Base-by-base conservation (phyloP, 2,113 vertebrate species). In the Zosterops pallidus region DNA sequence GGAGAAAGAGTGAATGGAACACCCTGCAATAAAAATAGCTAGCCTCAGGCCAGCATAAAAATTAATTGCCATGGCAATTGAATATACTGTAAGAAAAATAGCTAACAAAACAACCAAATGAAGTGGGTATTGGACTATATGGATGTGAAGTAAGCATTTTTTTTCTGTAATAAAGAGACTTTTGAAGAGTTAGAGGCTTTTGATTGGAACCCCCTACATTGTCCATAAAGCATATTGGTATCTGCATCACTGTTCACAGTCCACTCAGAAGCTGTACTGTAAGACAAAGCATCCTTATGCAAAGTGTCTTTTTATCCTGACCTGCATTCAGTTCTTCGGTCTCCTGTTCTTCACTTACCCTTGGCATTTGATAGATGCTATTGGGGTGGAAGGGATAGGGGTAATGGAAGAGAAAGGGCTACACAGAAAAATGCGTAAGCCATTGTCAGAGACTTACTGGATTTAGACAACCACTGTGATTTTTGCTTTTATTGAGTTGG, bases 21-120 rank as follows among this genome's bases (percentile, higher is more conserved):
- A 88, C 29, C 37, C 37, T 84, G 71, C 52, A 89, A 86, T 84
- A 92, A 88, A 93, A 95, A 90, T 68, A 93, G 37, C 65, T 89
- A 88, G 78, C 88, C 82, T 72, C 67, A 31, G 62, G 86, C 91
- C 83, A 92, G 68, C 79, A 81, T 89, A 91, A 96, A 96, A 94
- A 83, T 52, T 75, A 42, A 86, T 80, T 78, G 33, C 72, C 37
- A 23, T 82, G 62, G 47, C 62, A 82, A 67, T 64, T 72, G 71
- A 72, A 86, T 64, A 76, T 42, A 53, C 60, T 77, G 29, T 47
- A 76, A 81, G 78, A 92, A 87, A 95, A 92, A 88, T 37, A 89
- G 67, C 37, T 77, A 83, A 71, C n/a, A 49, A 86, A 94, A 93
- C 41, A 94, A 50, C 25, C 13, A 86, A 94, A 81, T 75, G 4